Evolutionary conservation across 2,888 invertebrate genomes (phyloP).

Genomic region (Latrodectus elegans): DNA sequence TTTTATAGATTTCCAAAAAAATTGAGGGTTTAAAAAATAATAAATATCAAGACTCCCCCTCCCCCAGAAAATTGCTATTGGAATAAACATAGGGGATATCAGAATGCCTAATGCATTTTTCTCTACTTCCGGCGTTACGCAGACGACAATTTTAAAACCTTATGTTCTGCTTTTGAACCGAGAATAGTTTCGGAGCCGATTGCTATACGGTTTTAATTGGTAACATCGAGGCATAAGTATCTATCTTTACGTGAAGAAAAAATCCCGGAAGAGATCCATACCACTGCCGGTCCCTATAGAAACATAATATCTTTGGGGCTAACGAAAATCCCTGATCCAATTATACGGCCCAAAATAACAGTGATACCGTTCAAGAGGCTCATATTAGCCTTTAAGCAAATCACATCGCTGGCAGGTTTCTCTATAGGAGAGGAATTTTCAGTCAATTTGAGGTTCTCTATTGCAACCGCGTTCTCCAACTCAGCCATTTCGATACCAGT

Average conservation of each 20-base stretch:
- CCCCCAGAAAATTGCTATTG: too few relatives aligned
- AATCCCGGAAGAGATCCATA: constrained; percentile 93
- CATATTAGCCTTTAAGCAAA: constrained; percentile 94
- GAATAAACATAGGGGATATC: too few relatives aligned
- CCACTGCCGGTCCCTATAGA: constrained; percentile 91
- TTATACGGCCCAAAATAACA: constrained; percentile 97
- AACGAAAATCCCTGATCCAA: constrained; percentile 97
- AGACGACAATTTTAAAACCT: too few relatives aligned
- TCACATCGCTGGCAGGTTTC: constrained; percentile 78
- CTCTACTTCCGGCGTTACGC: too few relatives aligned
- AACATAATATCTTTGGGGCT: constrained; percentile 95
- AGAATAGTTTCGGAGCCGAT: too few relatives aligned
- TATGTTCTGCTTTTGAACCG: too few relatives aligned
- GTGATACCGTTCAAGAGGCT: constrained; percentile 93
- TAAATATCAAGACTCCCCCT: too few relatives aligned
- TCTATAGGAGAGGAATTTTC: constrained; percentile 47
- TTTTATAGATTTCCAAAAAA: too few relatives aligned
- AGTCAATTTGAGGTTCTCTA: constrained; percentile 31
- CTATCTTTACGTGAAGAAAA: constrained; percentile 80
- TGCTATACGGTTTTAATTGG: too few relatives aligned
- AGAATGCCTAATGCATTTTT: too few relatives aligned
- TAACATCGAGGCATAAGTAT: too few relatives aligned
- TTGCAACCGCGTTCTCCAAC: constrained; percentile 24
- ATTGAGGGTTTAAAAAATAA: too few relatives aligned
- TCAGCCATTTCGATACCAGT: constrained; percentile 45